phyloP scores from a whole-genome alignment of 1,140 invertebrate species.

The Atta cephalotes region DNA sequence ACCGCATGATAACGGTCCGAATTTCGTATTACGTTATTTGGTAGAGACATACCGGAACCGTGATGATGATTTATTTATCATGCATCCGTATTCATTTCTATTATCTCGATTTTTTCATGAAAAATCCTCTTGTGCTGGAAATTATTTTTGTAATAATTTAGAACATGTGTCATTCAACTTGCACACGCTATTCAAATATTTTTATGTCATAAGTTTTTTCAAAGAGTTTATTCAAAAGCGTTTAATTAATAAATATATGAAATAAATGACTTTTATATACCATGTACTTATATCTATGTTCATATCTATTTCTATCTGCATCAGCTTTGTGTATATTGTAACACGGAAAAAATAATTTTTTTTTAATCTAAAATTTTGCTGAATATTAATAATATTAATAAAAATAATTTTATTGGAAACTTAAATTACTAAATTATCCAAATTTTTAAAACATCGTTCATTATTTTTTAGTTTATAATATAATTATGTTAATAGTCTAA shows the following conservation, averaged over 20 bases:
- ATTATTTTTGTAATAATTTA: constrained; percentile 20
- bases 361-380: no score
- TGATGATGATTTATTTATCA: constrained; percentile 27
- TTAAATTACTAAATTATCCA: no score
- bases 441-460: no score
- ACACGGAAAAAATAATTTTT: no score
- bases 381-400: no score
- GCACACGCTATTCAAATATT: neutral
- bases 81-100: neutral
- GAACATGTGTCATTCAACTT: neutral
- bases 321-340: neutral
- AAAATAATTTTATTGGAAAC: no score
- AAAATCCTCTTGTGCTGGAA: neutral
- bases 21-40: constrained; percentile 42
- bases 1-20: neutral
- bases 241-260: neutral
- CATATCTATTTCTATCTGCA: no score
- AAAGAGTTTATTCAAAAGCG: neutral
- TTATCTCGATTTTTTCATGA: neutral
- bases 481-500: no score
- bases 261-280: constrained; percentile 7
- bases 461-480: no score
- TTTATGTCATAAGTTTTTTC: neutral
- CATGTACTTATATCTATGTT: no score
- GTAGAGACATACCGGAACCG: neutral